These are phyloP conservation scores for Sternarchorhynchus goeldii DNA, from an alignment of 2,797 vertebrate species.

Conservation along the genomic window DNA sequence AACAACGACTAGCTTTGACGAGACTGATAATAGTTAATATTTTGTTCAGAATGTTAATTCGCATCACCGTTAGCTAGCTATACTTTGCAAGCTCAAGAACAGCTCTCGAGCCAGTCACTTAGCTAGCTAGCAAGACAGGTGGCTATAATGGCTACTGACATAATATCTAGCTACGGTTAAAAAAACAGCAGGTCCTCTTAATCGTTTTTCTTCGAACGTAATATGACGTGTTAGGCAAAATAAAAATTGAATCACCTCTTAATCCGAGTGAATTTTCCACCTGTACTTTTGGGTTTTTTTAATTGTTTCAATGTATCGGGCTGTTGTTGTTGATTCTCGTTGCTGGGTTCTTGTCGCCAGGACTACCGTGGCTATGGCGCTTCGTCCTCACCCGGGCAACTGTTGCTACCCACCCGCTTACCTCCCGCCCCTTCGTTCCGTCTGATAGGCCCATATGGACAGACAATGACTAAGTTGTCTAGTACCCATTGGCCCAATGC, in stretches of 20 bases:
- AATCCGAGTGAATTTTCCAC: slow-evolving; percentile 73
- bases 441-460: slow-evolving; percentile 67
- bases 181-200: slow-evolving; percentile 56
- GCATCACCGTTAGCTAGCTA: slow-evolving; percentile 47
- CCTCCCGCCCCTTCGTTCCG: slow-evolving; percentile 73
- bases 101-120: slow-evolving; percentile 58
- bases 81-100: slow-evolving; percentile 55
- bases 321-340: slow-evolving; percentile 94
- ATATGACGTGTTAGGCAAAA: slow-evolving; percentile 58
- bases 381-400: slow-evolving; percentile 98
- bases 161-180: slow-evolving; percentile 59
- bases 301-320: slow-evolving; percentile 73
- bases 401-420: slow-evolving; percentile 91
- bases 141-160: slow-evolving; percentile 72
- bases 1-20: slow-evolving; percentile 78
- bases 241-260: slow-evolving; percentile 74
- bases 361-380: slow-evolving; percentile 99
- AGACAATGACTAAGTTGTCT: slow-evolving; percentile 59
- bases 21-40: slow-evolving; percentile 63
- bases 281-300: slow-evolving; percentile 68
- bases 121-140: slow-evolving; percentile 57
- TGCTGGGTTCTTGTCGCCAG: slow-evolving; percentile 98
- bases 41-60: slow-evolving; percentile 62
- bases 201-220: slow-evolving; percentile 61
- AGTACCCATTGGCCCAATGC: slow-evolving; percentile 60